These are phyloP conservation scores for Nicator chloris DNA, from an alignment of 2,113 vertebrate species.

Conservation along the genomic window DNA sequence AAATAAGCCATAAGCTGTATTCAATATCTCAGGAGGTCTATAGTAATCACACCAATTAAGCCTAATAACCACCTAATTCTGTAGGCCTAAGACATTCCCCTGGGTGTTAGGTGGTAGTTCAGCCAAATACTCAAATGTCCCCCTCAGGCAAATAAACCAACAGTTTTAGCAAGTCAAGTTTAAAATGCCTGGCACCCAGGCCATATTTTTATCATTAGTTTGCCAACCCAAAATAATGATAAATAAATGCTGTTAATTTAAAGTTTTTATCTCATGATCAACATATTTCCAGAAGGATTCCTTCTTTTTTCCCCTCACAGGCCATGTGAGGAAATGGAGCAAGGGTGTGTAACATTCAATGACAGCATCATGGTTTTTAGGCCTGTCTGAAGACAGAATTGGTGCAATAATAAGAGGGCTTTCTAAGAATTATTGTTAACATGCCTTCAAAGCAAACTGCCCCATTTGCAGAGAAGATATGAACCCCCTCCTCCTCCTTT, in stretches of 20 bases:
- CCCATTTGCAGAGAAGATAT: not conserved
- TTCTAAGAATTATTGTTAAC: not conserved
- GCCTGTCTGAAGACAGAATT: not conserved
- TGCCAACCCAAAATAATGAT: not conserved
- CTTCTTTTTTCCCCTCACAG: not conserved
- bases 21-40: not conserved
- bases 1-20: not conserved
- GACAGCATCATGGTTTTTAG: not conserved
- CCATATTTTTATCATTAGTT: not conserved
- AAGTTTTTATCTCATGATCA: not conserved
- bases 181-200: not conserved
- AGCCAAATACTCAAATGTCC: not conserved
- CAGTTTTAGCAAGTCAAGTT: not conserved
- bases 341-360: not conserved
- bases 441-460: not conserved
- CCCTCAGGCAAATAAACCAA: not conserved
- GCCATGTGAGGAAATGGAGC: not conserved
- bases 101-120: not conserved
- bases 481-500: not conserved
- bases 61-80: not conserved
- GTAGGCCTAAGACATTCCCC: not conserved
- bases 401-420: not conserved
- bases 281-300: not conserved
- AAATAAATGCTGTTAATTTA: not conserved
- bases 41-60: not conserved